These are phyloP conservation scores for Leucopsar rothschildi DNA, from an alignment of 2,113 vertebrate species.

Conservation along the genomic window DNA sequence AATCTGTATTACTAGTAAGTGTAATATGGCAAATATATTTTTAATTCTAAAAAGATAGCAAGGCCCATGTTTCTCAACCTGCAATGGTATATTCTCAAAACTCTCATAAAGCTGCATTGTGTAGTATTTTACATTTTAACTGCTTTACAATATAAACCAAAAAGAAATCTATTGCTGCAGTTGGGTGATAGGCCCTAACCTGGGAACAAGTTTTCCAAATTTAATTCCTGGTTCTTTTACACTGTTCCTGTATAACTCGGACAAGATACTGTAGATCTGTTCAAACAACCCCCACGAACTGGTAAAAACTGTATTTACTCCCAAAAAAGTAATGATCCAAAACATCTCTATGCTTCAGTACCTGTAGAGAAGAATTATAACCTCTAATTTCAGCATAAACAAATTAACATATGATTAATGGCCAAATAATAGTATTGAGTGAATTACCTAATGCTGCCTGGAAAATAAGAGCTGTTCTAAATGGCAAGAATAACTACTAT, in stretches of 20 bases:
- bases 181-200: background rate
- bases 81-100: background rate
- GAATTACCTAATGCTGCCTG: background rate
- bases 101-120: background rate
- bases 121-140: background rate
- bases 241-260: fast-evolving
- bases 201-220: background rate
- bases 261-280: background rate
- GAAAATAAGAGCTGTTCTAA: background rate
- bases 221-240: background rate
- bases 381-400: background rate
- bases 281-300: background rate
- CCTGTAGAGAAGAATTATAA: background rate
- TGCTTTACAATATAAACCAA: background rate
- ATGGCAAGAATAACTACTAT: background rate
- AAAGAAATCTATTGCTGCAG: background rate
- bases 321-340: background rate
- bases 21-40: background rate
- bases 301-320: background rate
- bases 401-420: background rate
- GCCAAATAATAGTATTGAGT: background rate
- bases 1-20: background rate
- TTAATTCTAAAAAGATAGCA: background rate
- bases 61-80: background rate
- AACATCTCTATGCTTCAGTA: background rate